Conservation (phyloP, 2,113 vertebrate species). For the Bos taurus region DNA sequence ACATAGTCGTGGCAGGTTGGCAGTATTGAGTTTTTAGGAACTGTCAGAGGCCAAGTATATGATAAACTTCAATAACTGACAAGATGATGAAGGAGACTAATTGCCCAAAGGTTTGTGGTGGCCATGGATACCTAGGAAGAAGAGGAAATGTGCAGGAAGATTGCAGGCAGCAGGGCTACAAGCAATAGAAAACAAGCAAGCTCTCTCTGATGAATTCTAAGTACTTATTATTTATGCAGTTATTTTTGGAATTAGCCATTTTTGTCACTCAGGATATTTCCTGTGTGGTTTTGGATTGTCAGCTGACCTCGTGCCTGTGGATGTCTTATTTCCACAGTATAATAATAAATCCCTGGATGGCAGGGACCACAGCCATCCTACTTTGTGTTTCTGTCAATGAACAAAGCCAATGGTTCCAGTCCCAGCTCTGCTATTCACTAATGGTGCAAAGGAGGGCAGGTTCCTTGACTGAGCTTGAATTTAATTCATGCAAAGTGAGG, state of each 20-base stretch:
- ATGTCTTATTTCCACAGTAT: background rate
- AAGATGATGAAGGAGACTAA: slow-evolving; percentile 29
- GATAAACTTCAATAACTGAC: slow-evolving; percentile 49
- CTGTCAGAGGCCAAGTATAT: slow-evolving; percentile 38
- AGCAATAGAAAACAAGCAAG: background rate
- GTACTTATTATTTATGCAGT: background rate
- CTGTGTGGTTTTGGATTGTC: background rate
- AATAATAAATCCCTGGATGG: background rate
- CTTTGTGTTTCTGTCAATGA: background rate
- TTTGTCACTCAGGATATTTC: background rate
- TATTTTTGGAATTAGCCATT: background rate
- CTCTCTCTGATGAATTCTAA: background rate
- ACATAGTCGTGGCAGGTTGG: slow-evolving; percentile 24
- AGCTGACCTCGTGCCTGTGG: background rate
- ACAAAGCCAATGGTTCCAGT: background rate
- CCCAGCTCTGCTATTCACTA: background rate
- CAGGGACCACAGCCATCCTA: background rate
- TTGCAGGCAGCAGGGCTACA: background rate
- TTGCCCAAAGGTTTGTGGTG: background rate
- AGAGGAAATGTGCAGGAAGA: background rate
- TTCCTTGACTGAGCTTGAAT: background rate
- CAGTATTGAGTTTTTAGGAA: slow-evolving; percentile 42
- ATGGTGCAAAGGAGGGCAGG: background rate
- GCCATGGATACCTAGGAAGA: background rate
- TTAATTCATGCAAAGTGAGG: background rate